Conservation (phyloP, 2,888 invertebrate genomes). For the Monochamus alternatus region DNA sequence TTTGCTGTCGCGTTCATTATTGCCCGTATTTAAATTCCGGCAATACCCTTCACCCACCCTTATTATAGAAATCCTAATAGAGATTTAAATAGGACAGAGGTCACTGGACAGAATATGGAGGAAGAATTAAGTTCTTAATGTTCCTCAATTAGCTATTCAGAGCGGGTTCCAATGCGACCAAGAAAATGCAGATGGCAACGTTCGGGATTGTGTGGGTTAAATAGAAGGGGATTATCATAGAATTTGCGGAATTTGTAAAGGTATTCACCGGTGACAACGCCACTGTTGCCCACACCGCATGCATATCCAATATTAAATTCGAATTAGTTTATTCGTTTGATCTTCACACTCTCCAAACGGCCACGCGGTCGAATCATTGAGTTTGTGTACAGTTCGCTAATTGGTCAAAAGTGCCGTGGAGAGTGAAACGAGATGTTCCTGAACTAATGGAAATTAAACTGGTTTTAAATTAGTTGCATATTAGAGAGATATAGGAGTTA, state of each 20-base stretch:
- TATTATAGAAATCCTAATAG: conserved; percentile 21
- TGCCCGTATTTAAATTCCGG: too few species aligned
- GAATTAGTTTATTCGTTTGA: conserved; percentile 34
- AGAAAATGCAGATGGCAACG: conserved; percentile 31
- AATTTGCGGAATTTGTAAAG: conserved; percentile 34
- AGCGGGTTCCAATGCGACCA: conserved; percentile 23
- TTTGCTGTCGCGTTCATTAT: too few species aligned
- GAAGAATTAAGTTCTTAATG: conserved; percentile 35
- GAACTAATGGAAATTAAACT: background rate
- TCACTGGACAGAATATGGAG: conserved; percentile 17
- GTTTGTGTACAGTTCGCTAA: background rate
- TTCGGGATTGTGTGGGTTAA: conserved; percentile 32
- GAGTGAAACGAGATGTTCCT: background rate
- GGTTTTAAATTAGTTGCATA: background rate
- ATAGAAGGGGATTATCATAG: conserved; percentile 31
- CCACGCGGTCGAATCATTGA: background rate
- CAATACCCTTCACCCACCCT: background rate
- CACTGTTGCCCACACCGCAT: conserved; percentile 20
- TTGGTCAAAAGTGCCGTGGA: background rate
- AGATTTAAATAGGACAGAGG: conserved; percentile 15
- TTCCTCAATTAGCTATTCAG: conserved; percentile 32
- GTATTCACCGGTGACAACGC: conserved; percentile 31
- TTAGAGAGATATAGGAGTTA: too few species aligned
- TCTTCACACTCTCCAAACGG: conserved; percentile 16
- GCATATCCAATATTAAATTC: conserved; percentile 28